These are phyloP conservation scores for Serripes groenlandicus DNA, from an alignment of 2,888 invertebrate species.

Conservation along the genomic window DNA sequence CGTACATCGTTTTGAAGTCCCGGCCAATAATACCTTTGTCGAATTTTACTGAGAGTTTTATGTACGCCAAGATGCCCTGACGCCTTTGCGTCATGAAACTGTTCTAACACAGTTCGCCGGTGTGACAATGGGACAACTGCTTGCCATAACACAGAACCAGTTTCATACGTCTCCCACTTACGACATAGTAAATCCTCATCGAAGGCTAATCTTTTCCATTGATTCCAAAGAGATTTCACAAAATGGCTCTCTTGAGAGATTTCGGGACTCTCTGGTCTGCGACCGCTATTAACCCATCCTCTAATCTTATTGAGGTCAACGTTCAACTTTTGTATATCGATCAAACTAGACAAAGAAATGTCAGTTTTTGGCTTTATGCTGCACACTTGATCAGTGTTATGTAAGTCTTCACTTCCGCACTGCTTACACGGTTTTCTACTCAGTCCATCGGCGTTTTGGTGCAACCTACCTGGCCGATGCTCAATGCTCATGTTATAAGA, in stretches of 20 bases:
- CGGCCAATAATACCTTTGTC: conserved; percentile 6
- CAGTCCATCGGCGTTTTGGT: not conserved
- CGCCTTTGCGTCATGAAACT: not conserved
- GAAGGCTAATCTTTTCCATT: too few relatives aligned
- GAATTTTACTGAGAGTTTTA: too few relatives aligned
- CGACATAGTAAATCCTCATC: too few relatives aligned
- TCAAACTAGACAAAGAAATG: not conserved
- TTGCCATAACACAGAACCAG: not conserved
- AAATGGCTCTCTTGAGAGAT: too few relatives aligned
- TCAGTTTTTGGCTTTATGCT: not conserved
- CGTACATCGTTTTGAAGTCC: not conserved
- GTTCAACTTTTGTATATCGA: not conserved
- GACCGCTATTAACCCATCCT: too few relatives aligned
- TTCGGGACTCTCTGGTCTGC: too few relatives aligned
- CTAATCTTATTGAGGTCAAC: not conserved
- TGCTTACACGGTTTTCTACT: not conserved
- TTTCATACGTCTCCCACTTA: too few relatives aligned
- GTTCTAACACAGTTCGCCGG: not conserved
- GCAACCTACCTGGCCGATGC: not conserved
- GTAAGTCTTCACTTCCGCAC: too few relatives aligned
- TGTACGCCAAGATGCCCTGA: conserved; percentile 1
- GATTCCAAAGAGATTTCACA: too few relatives aligned
- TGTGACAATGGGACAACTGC: not conserved
- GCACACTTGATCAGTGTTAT: not conserved
- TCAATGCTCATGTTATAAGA: too few relatives aligned